A percentile compares a stretch with the other conserved stretches of the same genome.
Conservation (phyloP, 1,140 invertebrate species). For the Ctenoplectra terminalis region DNA sequence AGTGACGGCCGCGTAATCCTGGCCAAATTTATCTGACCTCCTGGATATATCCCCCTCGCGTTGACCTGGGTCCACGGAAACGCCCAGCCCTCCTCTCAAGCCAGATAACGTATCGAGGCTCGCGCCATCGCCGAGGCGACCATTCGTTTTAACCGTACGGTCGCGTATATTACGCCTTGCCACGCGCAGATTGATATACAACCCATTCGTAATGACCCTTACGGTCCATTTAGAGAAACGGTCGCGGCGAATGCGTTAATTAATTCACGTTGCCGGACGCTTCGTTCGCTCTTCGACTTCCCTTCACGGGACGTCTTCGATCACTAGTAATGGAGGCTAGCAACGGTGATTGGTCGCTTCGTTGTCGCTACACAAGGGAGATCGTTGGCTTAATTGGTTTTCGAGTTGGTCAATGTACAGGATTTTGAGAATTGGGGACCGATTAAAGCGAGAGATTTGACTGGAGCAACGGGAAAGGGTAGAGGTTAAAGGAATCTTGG, state of each 20-base stretch:
- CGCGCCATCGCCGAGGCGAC: conserved; percentile 61
- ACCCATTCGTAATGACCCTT: conserved; percentile 62
- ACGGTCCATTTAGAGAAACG: conserved; percentile 52
- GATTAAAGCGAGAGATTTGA: no score
- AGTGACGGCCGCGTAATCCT: conserved; percentile 76
- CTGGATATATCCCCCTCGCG: conserved; percentile 57
- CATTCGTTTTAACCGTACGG: conserved; percentile 57
- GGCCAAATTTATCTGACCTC: conserved; percentile 76
- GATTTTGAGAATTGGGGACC: no score
- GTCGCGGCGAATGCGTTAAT: conserved; percentile 51
- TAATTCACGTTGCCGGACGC: conserved; percentile 45
- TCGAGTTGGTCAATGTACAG: no score
- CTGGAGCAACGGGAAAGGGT: no score
- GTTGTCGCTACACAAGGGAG: no score
- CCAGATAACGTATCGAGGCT: conserved; percentile 75
- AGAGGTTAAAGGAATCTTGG: no score
- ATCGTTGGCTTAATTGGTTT: neutral
- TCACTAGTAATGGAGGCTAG: neutral
- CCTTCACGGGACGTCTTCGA: conserved; percentile 11
- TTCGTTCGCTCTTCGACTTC: neutral
- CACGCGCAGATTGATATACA: conserved; percentile 64
- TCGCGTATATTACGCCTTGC: conserved; percentile 68
- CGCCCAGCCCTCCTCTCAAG: conserved; percentile 30
- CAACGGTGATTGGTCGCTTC: neutral
- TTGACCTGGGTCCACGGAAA: conserved; percentile 59